Conservation (phyloP, 1,140 invertebrate genomes). For the Lordiphosa mommai region DNA sequence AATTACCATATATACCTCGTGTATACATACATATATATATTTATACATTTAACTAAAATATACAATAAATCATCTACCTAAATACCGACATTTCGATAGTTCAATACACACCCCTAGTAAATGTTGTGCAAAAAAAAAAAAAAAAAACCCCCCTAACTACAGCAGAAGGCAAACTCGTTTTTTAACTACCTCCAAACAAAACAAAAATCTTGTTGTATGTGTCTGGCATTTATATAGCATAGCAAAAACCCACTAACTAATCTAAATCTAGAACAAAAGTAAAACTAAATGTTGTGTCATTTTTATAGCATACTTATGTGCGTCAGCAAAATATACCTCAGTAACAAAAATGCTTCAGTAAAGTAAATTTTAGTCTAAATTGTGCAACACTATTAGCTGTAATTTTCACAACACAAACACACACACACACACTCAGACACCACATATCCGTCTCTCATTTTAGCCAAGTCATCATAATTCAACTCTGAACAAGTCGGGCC, state of each 20-base stretch:
- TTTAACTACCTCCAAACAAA: conserved; percentile 60
- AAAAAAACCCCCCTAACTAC: neutral
- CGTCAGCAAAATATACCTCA: conserved; percentile 47
- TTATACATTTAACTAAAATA: conserved; percentile 61
- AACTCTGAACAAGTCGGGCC: conserved; percentile 28
- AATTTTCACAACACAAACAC: conserved; percentile 31
- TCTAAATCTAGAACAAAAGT: conserved; percentile 33
- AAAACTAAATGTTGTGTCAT: conserved; percentile 68
- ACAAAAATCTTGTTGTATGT: conserved; percentile 62
- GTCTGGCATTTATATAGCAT: conserved; percentile 60
- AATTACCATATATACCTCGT: conserved; percentile 65
- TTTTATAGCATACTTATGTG: conserved; percentile 60
- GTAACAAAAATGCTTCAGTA: conserved; percentile 46
- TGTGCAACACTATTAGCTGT: conserved; percentile 45
- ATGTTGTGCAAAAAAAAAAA: conserved; percentile 48
- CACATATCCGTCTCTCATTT: conserved; percentile 33
- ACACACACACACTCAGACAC: conserved; percentile 16
- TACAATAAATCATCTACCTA: conserved; percentile 40
- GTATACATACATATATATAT: conserved; percentile 53
- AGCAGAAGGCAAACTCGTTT: conserved; percentile 23
- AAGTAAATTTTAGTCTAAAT: conserved; percentile 55
- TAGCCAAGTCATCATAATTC: conserved; percentile 62
- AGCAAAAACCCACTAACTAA: conserved; percentile 20
- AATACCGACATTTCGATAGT: conserved; percentile 56
- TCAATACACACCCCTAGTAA: conserved; percentile 65